A percentile compares a stretch with the other conserved stretches of the same genome.
Conservation (phyloP, 2,113 vertebrate species). For the Malurus cyaneus region DNA sequence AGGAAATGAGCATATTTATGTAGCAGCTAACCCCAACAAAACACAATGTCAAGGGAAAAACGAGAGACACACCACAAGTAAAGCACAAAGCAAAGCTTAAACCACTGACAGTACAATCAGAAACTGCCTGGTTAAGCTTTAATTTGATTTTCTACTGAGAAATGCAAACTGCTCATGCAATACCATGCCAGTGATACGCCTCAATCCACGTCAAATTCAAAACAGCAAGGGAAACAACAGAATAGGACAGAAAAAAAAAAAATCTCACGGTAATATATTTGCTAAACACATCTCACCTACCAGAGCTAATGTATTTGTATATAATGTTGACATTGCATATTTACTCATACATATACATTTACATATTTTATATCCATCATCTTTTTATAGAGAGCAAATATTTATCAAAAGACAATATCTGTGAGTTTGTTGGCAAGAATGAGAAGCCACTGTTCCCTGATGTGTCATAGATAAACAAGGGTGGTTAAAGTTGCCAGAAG, state of each 20-base stretch:
- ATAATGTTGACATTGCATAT: slow-evolving; percentile 31
- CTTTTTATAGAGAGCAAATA: slow-evolving; percentile 31
- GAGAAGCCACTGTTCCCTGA: neutral
- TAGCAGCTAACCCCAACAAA: neutral
- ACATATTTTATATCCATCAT: slow-evolving; percentile 7
- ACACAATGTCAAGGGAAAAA: neutral
- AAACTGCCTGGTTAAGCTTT: slow-evolving; percentile 36
- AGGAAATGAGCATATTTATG: neutral
- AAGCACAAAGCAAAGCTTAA: slow-evolving; percentile 23
- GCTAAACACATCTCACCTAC: slow-evolving; percentile 49
- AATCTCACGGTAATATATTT: slow-evolving; percentile 35
- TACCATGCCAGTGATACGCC: slow-evolving; percentile 12
- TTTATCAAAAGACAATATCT: slow-evolving; percentile 27
- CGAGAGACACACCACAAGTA: neutral
- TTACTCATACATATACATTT: slow-evolving; percentile 36
- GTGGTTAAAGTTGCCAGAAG: neutral
- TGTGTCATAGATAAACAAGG: neutral
- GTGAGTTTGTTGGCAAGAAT: slow-evolving; percentile 22
- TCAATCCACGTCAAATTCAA: slow-evolving; percentile 53
- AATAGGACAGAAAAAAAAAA: slow-evolving; percentile 8
- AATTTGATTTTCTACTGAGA: slow-evolving; percentile 42
- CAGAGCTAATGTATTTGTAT: slow-evolving; percentile 29
- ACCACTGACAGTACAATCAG: neutral
- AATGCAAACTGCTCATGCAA: slow-evolving; percentile 65
- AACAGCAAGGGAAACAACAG: slow-evolving; percentile 23